phyloP scores from a whole-genome alignment of 2,797 vertebrate species.

The Lepilemur ruficaudatus region DNA sequence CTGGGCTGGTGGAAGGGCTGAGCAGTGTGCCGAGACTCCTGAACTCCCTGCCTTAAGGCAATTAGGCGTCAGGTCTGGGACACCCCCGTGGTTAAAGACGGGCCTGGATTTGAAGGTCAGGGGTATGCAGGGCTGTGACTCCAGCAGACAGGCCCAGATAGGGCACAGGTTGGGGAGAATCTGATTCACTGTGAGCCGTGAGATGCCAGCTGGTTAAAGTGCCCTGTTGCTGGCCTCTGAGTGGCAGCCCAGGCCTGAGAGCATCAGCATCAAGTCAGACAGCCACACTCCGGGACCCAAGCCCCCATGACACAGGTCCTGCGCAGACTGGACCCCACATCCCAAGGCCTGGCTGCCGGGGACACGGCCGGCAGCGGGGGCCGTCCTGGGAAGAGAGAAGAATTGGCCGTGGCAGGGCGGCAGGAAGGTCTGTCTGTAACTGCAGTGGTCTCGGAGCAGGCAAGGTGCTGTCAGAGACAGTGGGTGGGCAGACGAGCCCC shows the following conservation, averaged over 20 bases:
- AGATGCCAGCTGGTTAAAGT: rapidly evolving
- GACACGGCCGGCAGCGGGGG: no score
- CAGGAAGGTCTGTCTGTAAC: neutral
- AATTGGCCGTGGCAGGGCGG: neutral
- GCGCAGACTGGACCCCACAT: neutral
- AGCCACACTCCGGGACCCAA: neutral
- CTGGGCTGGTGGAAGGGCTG: rapidly evolving
- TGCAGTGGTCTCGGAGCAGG: neutral
- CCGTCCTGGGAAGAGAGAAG: neutral
- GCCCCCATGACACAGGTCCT: rapidly evolving
- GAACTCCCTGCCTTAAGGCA: no score
- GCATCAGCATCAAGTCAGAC: neutral
- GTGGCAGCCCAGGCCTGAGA: neutral
- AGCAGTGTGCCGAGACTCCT: neutral
- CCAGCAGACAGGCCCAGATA: neutral
- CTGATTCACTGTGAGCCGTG: rapidly evolving
- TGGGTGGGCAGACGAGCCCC: neutral
- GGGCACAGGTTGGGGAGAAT: neutral
- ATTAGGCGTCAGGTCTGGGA: neutral
- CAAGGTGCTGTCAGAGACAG: neutral
- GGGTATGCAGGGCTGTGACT: rapidly evolving
- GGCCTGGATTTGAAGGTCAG: neutral
- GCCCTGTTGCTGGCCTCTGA: neutral
- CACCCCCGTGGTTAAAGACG: rapidly evolving
- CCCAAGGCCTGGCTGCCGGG: neutral